Evolutionary conservation across 2,888 invertebrate genomes (phyloP).

Genomic region (Himalopsyche japonica): DNA sequence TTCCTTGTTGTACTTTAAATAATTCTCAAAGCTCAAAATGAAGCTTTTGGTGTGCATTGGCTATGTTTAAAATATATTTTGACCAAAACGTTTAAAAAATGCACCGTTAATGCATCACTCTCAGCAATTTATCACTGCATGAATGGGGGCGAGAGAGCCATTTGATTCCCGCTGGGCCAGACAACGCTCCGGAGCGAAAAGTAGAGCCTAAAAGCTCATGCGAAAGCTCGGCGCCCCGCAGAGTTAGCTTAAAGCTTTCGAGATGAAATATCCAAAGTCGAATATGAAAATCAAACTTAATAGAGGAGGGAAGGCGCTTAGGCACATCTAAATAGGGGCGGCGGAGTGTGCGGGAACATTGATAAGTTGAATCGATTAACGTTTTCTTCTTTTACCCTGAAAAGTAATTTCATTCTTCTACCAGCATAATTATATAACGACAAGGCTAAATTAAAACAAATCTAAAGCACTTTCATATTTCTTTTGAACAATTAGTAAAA

Average conservation of each 20-base stretch:
- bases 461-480: too few relatives aligned
- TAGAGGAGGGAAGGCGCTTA: not conserved
- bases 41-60: not conserved
- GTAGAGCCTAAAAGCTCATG: not conserved
- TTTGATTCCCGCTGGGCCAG: slow-evolving; percentile 16
- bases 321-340: not conserved
- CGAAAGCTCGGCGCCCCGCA: slow-evolving; percentile 10
- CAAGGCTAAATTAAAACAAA: too few relatives aligned
- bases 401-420: too few relatives aligned
- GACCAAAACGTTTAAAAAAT: not conserved
- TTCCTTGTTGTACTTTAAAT: not conserved
- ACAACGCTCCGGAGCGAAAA: slow-evolving; percentile 5
- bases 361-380: not conserved
- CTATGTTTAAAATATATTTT: not conserved
- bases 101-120: not conserved
- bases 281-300: slow-evolving; percentile 27
- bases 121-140: not conserved
- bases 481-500: too few relatives aligned
- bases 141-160: not conserved
- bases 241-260: slow-evolving; percentile 19
- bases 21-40: not conserved
- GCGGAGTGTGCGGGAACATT: not conserved
- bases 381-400: not conserved
- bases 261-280: slow-evolving; percentile 22
- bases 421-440: too few relatives aligned